These are phyloP conservation scores for Koerneria pararmatus DNA, from an alignment of 2,888 invertebrate genomes.

Conservation along the genomic window DNA sequence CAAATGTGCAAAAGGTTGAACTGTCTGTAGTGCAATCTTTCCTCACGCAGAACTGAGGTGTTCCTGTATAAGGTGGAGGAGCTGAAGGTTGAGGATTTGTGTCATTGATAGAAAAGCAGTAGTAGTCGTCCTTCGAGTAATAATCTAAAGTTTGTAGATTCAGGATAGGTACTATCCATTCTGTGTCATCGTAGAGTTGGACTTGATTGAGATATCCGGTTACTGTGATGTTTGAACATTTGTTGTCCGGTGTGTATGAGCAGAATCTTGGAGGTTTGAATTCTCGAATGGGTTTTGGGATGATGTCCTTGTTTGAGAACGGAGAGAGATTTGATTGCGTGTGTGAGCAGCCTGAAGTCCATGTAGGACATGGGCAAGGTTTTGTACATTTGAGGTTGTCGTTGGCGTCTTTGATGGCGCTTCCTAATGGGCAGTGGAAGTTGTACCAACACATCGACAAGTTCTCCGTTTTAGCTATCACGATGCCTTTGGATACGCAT, in stretches of 20 bases:
- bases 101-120: conserved; percentile 1
- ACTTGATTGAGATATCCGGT: neutral
- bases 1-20: conserved; percentile 5
- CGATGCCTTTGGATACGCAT: no score
- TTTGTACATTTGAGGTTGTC: neutral
- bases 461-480: no score
- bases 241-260: neutral
- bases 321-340: neutral
- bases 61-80: neutral
- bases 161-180: neutral
- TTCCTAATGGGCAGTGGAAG: conserved; percentile 14
- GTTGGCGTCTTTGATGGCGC: neutral
- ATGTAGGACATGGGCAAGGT: neutral
- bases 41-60: conserved; percentile 9
- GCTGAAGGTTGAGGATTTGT: neutral
- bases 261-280: neutral
- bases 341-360: conserved; percentile 12
- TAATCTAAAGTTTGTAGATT: conserved; percentile 2
- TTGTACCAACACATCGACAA: conserved; percentile 16
- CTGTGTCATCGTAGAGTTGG: conserved; percentile 11
- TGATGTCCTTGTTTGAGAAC: neutral
- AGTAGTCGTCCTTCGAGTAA: conserved; percentile 5
- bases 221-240: neutral
- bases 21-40: conserved; percentile 1
- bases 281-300: neutral